Percentiles rank a stretch among this genome's conserved stretches.
Evolutionary conservation across 2,797 vertebrate genomes (phyloP).

Genomic region (Australoheros facetus): DNA sequence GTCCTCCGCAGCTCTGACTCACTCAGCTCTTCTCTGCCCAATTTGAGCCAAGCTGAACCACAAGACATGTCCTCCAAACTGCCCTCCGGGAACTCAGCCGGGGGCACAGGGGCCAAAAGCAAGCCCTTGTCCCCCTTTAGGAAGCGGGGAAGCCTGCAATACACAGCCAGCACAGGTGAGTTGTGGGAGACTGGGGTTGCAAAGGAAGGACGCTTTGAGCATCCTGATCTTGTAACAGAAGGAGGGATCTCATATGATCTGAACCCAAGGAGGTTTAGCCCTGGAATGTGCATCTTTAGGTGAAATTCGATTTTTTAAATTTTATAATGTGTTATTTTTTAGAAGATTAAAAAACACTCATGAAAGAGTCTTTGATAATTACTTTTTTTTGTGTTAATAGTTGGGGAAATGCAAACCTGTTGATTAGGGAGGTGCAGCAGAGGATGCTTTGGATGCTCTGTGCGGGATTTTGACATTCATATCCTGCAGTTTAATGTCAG

Average conservation of each 20-base stretch:
- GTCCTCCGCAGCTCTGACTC: conserved; percentile 63
- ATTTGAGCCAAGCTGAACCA: conserved; percentile 31
- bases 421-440: conserved; percentile 48
- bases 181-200: conserved; percentile 17
- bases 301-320: neutral
- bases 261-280: neutral
- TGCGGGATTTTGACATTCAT: neutral
- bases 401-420: conserved; percentile 69
- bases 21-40: conserved; percentile 28
- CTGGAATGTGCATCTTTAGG: neutral
- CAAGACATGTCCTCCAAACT: conserved; percentile 79
- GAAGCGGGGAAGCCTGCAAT: conserved; percentile 90
- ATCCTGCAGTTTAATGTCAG: neutral
- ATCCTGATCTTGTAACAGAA: conserved; percentile 3
- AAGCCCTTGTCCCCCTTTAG: conserved; percentile 85
- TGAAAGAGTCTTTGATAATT: neutral
- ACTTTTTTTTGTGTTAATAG: conserved; percentile 18
- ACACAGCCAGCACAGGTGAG: conserved; percentile 88
- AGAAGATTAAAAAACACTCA: neutral
- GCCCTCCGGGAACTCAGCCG: conserved; percentile 56
- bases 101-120: conserved; percentile 57
- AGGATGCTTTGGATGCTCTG: conserved; percentile 9
- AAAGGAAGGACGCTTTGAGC: neutral
- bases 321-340: neutral
- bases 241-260: neutral